A percentile compares a stretch with the other conserved stretches of the same genome.
These are phyloP conservation scores for Otolemur garnettii DNA, from an alignment of 2,113 vertebrate genomes.

Conservation along the genomic window DNA sequence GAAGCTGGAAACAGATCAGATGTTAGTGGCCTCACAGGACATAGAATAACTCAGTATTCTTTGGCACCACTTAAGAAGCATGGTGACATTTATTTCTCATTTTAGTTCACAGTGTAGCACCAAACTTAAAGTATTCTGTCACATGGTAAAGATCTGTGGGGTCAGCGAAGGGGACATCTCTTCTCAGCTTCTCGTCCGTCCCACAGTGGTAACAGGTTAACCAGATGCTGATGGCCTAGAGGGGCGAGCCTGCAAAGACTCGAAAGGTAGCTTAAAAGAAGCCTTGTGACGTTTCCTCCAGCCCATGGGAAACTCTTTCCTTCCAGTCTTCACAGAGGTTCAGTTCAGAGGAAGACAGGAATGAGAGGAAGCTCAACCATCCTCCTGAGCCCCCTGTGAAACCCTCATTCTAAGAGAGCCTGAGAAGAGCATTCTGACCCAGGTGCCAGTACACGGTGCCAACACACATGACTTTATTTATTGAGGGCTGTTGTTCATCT, in stretches of 20 bases:
- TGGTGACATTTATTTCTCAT: not conserved
- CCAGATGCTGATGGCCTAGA: not conserved
- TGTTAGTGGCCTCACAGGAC: not conserved
- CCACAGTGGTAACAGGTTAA: not conserved
- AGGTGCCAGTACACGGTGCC: not conserved
- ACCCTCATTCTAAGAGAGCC: no score
- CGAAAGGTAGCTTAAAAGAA: not conserved
- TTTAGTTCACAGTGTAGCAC: not conserved
- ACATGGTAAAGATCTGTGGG: not conserved
- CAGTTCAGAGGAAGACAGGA: not conserved
- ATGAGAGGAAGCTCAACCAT: not conserved
- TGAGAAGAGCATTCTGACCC: not conserved
- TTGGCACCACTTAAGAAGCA: not conserved
- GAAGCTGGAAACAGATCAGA: not conserved
- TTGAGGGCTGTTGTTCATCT: not conserved
- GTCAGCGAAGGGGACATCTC: not conserved
- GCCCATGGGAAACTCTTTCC: rapidly evolving
- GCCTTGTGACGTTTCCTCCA: not conserved
- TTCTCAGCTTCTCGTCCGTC: not conserved
- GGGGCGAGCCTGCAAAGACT: not conserved
- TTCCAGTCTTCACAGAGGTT: not conserved
- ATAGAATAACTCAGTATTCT: not conserved
- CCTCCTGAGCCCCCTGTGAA: rapidly evolving
- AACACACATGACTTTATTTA: not conserved
- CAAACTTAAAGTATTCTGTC: not conserved